Evolutionary conservation across 2,797 vertebrate species (phyloP).

Genomic region (Crocodylus rhombifer): DNA sequence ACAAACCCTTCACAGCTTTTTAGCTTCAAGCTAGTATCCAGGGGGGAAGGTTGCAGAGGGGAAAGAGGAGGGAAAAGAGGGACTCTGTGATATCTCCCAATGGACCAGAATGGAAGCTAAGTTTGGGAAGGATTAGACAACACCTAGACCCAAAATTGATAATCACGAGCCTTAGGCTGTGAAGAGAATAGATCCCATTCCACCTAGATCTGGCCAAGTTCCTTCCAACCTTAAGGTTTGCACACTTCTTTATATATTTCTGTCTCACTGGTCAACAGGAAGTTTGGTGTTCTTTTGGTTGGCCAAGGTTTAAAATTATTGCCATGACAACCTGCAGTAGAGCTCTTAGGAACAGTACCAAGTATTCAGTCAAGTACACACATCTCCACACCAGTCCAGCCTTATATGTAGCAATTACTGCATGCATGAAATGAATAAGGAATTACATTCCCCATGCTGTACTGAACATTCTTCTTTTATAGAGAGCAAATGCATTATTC

Average conservation of each 20-base stretch:
- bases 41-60: not conserved
- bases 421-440: not conserved
- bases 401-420: not conserved
- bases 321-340: too few relatives aligned
- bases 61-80: not conserved
- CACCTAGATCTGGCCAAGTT: not conserved
- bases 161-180: too few relatives aligned
- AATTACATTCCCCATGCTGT: not conserved
- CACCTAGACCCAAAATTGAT: not conserved
- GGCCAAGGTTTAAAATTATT: too few relatives aligned
- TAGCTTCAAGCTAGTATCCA: too few relatives aligned
- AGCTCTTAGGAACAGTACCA: too few relatives aligned
- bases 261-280: not conserved
- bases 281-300: not conserved
- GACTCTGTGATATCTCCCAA: not conserved
- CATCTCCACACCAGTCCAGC: not conserved
- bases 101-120: accelerated
- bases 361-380: not conserved
- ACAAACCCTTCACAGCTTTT: too few relatives aligned
- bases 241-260: constrained; percentile 11
- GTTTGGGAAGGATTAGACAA: accelerated
- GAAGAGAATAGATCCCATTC: not conserved
- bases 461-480: not conserved
- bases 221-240: not conserved
- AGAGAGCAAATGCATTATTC: not conserved